Percentiles rank a stretch among this genome's conserved stretches.
Evolutionary conservation across 2,113 vertebrate species (phyloP).

Genomic region (Cyprinus carpio): DNA sequence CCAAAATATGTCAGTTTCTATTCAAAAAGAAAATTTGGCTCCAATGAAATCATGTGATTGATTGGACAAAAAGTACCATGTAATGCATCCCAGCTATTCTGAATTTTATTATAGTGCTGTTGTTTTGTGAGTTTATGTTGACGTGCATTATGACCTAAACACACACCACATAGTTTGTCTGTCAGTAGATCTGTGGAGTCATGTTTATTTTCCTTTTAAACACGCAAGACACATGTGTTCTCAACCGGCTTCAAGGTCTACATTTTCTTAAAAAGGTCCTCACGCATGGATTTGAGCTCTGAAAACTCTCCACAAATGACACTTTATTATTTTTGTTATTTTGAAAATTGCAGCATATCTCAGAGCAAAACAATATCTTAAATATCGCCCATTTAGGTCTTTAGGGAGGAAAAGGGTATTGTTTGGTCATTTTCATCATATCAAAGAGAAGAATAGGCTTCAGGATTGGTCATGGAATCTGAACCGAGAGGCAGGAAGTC

Average conservation of each 20-base stretch:
- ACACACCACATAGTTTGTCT: conserved; percentile 2
- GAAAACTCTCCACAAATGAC: conserved; percentile 8
- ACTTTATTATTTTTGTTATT: conserved; percentile 25
- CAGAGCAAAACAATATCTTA: conserved; percentile 24
- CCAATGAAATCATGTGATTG: neutral
- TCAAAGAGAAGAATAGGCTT: conserved; percentile 52
- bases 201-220: conserved; percentile 54
- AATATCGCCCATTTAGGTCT: conserved; percentile 34
- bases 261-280: conserved; percentile 6
- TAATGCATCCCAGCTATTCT: neutral
- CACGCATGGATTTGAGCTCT: conserved; percentile 22
- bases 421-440: conserved; percentile 44
- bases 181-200: conserved; percentile 32
- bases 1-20: conserved; percentile 15
- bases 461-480: conserved; percentile 44
- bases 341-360: conserved; percentile 41
- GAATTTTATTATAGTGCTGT: conserved; percentile 9
- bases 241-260: conserved; percentile 28
- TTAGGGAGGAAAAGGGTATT: conserved; percentile 45
- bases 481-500: conserved; percentile 53
- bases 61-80: neutral
- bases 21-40: neutral
- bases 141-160: conserved; percentile 29
- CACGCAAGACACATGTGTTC: conserved; percentile 41
- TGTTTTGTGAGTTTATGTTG: neutral